Conservation (phyloP, 2,113 vertebrate species). For the Strix aluco region DNA sequence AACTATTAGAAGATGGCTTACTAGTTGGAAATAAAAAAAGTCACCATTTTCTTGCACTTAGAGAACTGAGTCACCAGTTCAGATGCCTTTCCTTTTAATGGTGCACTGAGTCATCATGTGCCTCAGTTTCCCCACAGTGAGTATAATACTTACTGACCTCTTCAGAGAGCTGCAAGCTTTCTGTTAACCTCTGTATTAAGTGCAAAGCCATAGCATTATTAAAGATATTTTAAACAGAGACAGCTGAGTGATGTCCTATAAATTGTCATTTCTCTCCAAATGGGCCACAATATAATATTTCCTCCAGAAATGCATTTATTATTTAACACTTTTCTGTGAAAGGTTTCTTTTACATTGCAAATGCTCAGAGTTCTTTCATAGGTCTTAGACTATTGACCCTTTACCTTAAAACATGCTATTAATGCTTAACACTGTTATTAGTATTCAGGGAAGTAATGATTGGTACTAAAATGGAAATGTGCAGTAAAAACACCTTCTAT, state of each 20-base stretch:
- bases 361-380: slow-evolving; percentile 43
- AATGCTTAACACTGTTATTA: slow-evolving; percentile 62
- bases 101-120: not conserved
- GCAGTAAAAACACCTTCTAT: slow-evolving; percentile 65
- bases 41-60: not conserved
- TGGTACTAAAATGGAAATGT: slow-evolving; percentile 62
- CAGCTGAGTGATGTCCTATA: not conserved
- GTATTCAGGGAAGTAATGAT: slow-evolving; percentile 63
- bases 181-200: not conserved
- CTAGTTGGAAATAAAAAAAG: not conserved
- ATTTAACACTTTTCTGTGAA: slow-evolving; percentile 43
- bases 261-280: slow-evolving; percentile 25
- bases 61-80: slow-evolving; percentile 1
- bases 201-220: slow-evolving; percentile 8
- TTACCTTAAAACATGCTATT: slow-evolving; percentile 67
- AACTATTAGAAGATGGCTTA: not conserved
- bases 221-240: not conserved
- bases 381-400: slow-evolving; percentile 54
- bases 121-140: slow-evolving; percentile 53
- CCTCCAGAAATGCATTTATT: slow-evolving; percentile 30
- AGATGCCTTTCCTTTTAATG: not conserved
- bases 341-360: slow-evolving; percentile 69
- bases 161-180: not conserved
- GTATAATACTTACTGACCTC: not conserved
- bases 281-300: slow-evolving; percentile 12